These are phyloP conservation scores for Creontiades dilutus DNA, from an alignment of 2,888 invertebrate genomes.

Conservation along the genomic window DNA sequence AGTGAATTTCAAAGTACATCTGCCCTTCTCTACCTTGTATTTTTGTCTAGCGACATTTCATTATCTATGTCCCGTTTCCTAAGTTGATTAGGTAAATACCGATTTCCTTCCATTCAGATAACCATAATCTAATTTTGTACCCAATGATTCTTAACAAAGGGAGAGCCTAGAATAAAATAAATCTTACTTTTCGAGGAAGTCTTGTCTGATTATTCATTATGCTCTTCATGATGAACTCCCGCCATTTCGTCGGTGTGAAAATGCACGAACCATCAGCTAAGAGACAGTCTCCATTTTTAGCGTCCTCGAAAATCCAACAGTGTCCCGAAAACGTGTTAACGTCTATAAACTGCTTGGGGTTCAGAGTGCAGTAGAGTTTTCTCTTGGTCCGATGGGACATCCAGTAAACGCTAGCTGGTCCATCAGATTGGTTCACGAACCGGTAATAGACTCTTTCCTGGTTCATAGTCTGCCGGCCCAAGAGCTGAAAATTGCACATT, in stretches of 20 bases:
- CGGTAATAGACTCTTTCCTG: slow-evolving; percentile 70
- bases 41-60: too few relatives aligned
- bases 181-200: slow-evolving; percentile 26
- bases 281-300: slow-evolving; percentile 72
- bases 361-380: slow-evolving; percentile 72
- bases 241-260: slow-evolving; percentile 69
- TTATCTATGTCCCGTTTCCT: too few relatives aligned
- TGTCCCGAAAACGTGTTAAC: slow-evolving; percentile 75
- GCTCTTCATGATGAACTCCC: slow-evolving; percentile 24
- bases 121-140: too few relatives aligned
- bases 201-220: slow-evolving; percentile 10
- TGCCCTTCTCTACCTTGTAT: too few relatives aligned
- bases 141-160: too few relatives aligned
- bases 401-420: slow-evolving; percentile 73
- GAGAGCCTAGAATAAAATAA: neutral
- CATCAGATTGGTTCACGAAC: slow-evolving; percentile 74
- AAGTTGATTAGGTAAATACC: too few relatives aligned
- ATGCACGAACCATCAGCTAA: slow-evolving; percentile 68
- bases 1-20: too few relatives aligned
- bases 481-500: neutral
- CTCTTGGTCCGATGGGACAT: slow-evolving; percentile 73
- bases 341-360: slow-evolving; percentile 73
- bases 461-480: neutral
- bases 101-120: too few relatives aligned
- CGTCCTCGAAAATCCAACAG: slow-evolving; percentile 75